phyloP scores from a whole-genome alignment of 2,888 invertebrate genomes.

The Ormyrus labotus region DNA sequence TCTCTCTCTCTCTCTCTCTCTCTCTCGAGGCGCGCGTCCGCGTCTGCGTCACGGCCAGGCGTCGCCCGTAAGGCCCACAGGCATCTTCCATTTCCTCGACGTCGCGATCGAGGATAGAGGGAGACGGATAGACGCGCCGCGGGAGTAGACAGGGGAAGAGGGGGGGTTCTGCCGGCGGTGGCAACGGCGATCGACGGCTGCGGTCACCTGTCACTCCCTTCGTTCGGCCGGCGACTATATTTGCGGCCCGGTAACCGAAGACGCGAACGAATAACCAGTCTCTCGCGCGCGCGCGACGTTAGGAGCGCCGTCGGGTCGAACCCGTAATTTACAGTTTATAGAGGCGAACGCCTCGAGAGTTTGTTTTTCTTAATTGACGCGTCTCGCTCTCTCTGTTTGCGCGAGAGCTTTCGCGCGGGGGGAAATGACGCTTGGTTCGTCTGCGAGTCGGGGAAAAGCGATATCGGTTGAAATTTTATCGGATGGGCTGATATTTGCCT shows the following conservation, averaged over 20 bases:
- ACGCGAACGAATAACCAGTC: conserved; percentile 18
- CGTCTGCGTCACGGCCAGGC: neutral
- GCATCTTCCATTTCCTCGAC: conserved; percentile 19
- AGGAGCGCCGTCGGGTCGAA: no score
- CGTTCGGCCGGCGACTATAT: conserved; percentile 37
- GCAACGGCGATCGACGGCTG: conserved; percentile 31
- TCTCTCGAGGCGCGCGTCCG: neutral
- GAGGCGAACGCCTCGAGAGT: conserved; percentile 18
- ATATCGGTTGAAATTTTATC: no score
- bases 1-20: neutral
- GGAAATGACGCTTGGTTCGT: neutral
- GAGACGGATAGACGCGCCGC: neutral
- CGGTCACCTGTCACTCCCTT: conserved; percentile 39
- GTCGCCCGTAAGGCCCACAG: neutral
- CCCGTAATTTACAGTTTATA: no score
- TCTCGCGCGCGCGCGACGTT: no score
- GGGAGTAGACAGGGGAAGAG: neutral
- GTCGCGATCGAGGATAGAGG: no score
- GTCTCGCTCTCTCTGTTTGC: conserved; percentile 28
- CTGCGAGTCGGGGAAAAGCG: no score
- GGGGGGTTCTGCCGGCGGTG: no score
- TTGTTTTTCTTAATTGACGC: conserved; percentile 47
- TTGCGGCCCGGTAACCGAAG: conserved; percentile 41
- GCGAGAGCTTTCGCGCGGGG: neutral
- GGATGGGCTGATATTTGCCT: no score